These are phyloP conservation scores for Lepeophtheirus nordmannii DNA, from an alignment of 2,888 invertebrate species.

Conservation along the genomic window DNA sequence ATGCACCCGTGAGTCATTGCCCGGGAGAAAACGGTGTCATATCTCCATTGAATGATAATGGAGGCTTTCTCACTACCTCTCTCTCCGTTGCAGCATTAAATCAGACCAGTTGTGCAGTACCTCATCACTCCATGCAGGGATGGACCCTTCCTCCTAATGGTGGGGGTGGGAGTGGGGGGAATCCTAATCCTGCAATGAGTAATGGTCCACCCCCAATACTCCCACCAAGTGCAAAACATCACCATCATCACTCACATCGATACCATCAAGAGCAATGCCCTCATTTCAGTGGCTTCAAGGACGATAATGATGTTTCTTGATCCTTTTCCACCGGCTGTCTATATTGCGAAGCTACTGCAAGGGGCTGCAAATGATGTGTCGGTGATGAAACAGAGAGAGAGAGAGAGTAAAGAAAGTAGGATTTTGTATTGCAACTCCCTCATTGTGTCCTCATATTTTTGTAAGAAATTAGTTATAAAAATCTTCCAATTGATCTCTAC, in stretches of 20 bases:
- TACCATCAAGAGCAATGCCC: slow-evolving; percentile 16
- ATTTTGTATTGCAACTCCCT: no score
- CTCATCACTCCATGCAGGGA: neutral
- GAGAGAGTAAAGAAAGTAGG: no score
- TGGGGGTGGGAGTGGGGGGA: neutral
- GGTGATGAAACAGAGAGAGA: no score
- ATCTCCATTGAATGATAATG: neutral
- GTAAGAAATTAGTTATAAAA: no score
- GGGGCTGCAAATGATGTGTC: no score
- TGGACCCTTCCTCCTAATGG: neutral
- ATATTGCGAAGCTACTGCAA: no score
- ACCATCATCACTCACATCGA: neutral
- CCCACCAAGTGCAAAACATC: no score
- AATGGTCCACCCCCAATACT: neutral
- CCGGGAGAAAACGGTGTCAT: neutral
- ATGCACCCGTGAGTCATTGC: neutral
- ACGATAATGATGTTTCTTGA: neutral
- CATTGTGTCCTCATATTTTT: no score
- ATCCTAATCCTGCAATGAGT: neutral
- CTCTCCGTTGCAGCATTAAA: slow-evolving; percentile 12
- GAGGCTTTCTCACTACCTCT: slow-evolving; percentile 12
- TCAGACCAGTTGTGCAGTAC: slow-evolving; percentile 10
- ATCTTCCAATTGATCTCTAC: no score
- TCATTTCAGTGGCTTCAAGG: neutral
- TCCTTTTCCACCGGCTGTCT: no score